Conservation (phyloP, 2,113 vertebrate species). For the Ammodytes marinus region DNA sequence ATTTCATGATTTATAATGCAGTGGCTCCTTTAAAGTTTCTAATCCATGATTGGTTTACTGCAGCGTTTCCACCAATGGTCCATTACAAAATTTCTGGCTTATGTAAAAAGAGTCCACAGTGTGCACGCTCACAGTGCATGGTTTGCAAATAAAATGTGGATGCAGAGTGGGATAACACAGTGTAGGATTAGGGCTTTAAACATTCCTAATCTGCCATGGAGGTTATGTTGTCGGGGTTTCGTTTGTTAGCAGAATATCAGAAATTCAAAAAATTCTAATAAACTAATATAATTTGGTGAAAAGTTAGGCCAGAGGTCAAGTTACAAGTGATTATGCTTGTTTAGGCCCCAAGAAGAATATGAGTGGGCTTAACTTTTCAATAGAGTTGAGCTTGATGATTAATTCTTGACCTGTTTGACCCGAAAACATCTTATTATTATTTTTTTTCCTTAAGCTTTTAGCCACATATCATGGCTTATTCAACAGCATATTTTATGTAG, state of each 20-base stretch:
- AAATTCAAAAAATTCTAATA: background rate
- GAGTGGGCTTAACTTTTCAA: background rate
- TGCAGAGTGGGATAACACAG: background rate
- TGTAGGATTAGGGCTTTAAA: background rate
- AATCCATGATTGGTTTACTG: slow-evolving; percentile 39
- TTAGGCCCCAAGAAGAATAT: background rate
- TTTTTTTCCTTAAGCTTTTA: background rate
- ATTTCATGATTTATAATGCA: slow-evolving; percentile 61
- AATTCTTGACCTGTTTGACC: background rate
- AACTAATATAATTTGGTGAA: background rate
- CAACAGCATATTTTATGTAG: no score
- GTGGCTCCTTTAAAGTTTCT: slow-evolving; percentile 39
- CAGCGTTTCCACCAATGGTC: slow-evolving; percentile 2
- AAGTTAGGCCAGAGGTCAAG: background rate
- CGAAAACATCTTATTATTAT: background rate
- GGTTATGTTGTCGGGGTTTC: background rate
- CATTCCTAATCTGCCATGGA: background rate
- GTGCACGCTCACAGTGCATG: background rate
- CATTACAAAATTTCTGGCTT: slow-evolving; percentile 15
- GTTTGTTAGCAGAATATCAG: background rate
- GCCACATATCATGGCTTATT: background rate
- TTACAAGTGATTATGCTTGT: background rate
- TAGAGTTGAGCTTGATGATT: background rate
- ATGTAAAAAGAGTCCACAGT: background rate
- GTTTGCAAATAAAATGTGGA: slow-evolving; percentile 4